A percentile compares a stretch with the other conserved stretches of the same genome.
phyloP scores from a whole-genome alignment of 1,140 invertebrate species.

The Drosophila nikananu region DNA sequence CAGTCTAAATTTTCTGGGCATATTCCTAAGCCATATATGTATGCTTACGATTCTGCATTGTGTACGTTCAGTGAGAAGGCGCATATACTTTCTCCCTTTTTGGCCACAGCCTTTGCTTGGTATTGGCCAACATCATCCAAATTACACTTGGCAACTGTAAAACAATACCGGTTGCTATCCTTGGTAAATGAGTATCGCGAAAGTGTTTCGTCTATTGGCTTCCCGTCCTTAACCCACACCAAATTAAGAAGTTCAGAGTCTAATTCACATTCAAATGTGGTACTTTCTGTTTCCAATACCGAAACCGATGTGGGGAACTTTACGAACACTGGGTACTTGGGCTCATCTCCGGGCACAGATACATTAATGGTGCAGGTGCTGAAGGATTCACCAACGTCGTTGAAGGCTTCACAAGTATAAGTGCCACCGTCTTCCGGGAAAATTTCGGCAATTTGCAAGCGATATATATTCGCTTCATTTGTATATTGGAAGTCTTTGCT shows the following conservation, averaged over 20 bases:
- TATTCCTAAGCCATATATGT: constrained; percentile 9
- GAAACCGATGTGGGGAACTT: constrained; percentile 96
- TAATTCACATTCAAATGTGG: constrained; percentile 88
- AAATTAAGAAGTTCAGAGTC: constrained; percentile 87
- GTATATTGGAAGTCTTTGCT: constrained; percentile 98
- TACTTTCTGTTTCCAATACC: constrained; percentile 92
- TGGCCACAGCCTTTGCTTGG: constrained; percentile 93
- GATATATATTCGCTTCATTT: constrained; percentile 95
- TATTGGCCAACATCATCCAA: constrained; percentile 96
- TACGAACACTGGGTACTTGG: constrained; percentile 92
- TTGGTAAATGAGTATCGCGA: constrained; percentile 93
- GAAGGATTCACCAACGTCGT: constrained; percentile 96
- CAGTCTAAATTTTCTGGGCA: constrained; percentile 38
- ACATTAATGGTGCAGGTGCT: constrained; percentile 95
- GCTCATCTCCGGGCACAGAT: constrained; percentile 93
- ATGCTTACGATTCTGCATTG: constrained; percentile 44
- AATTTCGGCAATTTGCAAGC: constrained; percentile 96
- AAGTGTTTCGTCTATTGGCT: constrained; percentile 91
- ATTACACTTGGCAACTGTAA: constrained; percentile 91
- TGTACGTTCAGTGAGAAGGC: constrained; percentile 95
- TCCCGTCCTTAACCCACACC: constrained; percentile 96
- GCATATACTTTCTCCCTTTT: constrained; percentile 92
- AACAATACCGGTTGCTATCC: constrained; percentile 91
- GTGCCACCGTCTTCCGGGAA: constrained; percentile 95
- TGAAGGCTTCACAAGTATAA: constrained; percentile 98